These are phyloP conservation scores for Actenoides hombroni DNA, from an alignment of 2,113 vertebrate species.

Conservation along the genomic window DNA sequence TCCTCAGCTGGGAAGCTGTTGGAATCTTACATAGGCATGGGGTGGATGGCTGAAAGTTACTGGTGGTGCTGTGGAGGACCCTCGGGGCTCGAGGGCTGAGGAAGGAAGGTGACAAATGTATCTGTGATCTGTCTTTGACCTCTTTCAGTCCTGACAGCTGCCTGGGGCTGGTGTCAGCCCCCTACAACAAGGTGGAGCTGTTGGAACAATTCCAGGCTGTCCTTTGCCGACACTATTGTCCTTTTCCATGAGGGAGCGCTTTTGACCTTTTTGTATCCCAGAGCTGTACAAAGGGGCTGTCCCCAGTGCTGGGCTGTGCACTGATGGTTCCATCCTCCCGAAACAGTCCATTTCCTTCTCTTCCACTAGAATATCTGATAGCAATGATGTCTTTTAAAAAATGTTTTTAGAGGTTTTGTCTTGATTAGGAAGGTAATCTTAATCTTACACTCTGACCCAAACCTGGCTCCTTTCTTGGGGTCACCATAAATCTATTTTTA, in stretches of 20 bases:
- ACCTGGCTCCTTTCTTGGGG: background rate
- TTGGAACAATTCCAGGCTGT: background rate
- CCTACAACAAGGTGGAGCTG: background rate
- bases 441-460: background rate
- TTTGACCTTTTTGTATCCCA: background rate
- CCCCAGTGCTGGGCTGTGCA: background rate
- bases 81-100: background rate
- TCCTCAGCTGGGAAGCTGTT: background rate
- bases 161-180: background rate
- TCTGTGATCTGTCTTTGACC: slow-evolving; percentile 1
- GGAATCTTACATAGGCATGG: background rate
- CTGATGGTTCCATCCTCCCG: background rate
- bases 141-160: background rate
- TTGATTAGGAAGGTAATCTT: background rate
- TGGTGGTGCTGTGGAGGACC: background rate
- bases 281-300: background rate
- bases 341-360: background rate
- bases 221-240: slow-evolving; percentile 2
- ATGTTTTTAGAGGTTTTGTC: background rate
- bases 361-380: background rate
- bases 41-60: background rate
- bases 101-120: background rate
- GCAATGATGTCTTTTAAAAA: background rate
- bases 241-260: background rate
- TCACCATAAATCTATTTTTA: background rate